Evolutionary conservation across 2,797 vertebrate genomes (phyloP), one percentile per base, ranked within the genome.

Genomic region (Cuniculus paca): DNA sequence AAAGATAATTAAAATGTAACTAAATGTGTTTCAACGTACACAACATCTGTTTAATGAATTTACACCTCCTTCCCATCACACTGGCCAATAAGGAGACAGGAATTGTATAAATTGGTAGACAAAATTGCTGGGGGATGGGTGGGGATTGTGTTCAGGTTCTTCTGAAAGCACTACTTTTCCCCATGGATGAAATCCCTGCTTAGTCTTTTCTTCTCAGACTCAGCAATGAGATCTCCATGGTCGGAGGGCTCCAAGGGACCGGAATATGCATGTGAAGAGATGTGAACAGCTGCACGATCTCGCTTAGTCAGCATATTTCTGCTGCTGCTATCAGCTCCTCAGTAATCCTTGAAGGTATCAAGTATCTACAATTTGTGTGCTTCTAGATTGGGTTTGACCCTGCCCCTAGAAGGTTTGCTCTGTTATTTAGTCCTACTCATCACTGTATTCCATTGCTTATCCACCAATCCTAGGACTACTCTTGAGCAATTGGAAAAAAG

Each of bases 1-100:
- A 52, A 26, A 91, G 50, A 96, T 20, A 90, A 61, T 74, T 82
- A 94, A 83, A 95, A 88, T 42, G 83, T 36, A 90, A 77, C 70
- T 91, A 93, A 97, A 80, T 74, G 65, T 28, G 42, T 39, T 36
- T 74, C 14, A 48, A 54, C n/a, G 80, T 28, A 94, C 12, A 34
- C 36, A 83, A 83, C 93, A 78, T 14, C 2, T 34, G 90, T 70
- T 65, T 34, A 52, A 63, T 75, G 56, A 95, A 61, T 63, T 83
- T 52, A 68, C 31, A 24, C 48, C 60, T 80, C 24, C 56, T 84
- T 70, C 54, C 34, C 36, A 68, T 31, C 28, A 68, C 9, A 56
- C 5, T 36, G 48, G 13, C 50, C 74, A 90, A 82, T 45, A 75
- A 48, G 34, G 39, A 78, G 54, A 85, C 11, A 80, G 34, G 16